Evolutionary conservation across 1,140 invertebrate genomes (phyloP).

Genomic region (Ptiloglossa arizonensis): DNA sequence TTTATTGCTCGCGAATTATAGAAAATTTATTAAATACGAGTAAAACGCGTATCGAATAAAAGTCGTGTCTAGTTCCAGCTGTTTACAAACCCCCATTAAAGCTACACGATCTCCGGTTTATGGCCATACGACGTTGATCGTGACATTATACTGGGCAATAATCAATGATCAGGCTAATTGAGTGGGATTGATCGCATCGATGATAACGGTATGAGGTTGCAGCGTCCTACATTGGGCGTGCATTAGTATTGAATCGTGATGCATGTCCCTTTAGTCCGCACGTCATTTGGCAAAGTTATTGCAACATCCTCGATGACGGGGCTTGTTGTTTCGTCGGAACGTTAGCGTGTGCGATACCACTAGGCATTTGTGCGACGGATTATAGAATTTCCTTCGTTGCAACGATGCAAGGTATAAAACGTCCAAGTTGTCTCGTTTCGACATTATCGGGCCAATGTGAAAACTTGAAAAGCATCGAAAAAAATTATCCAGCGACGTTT

Average conservation of each 20-base stretch:
- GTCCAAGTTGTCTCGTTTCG: too few relatives aligned
- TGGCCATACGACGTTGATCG: constrained; percentile 56
- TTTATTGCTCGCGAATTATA: too few relatives aligned
- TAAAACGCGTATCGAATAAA: too few relatives aligned
- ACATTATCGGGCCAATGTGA: too few relatives aligned
- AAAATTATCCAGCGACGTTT: too few relatives aligned
- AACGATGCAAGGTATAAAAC: too few relatives aligned
- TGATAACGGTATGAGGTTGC: constrained; percentile 76
- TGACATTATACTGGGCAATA: constrained; percentile 76
- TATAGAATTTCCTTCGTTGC: too few relatives aligned
- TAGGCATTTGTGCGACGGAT: not conserved
- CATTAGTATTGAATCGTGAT: constrained; percentile 76
- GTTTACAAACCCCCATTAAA: constrained; percentile 32
- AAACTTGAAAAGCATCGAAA: too few relatives aligned
- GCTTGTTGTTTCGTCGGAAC: constrained; percentile 49
- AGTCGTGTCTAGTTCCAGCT: constrained; percentile 35
- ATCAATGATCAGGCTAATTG: constrained; percentile 82
- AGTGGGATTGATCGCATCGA: constrained; percentile 81
- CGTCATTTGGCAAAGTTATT: constrained; percentile 74
- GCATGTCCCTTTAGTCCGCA: constrained; percentile 67
- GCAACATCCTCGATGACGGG: constrained; percentile 63
- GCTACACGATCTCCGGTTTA: constrained; percentile 12
- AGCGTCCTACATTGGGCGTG: constrained; percentile 54
- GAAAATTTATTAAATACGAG: too few relatives aligned
- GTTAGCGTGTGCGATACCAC: not conserved